Evolutionary conservation across 2,888 invertebrate genomes (phyloP), one percentile per base, ranked within the genome.

Genomic region (Drosophila flavopinicola): DNA sequence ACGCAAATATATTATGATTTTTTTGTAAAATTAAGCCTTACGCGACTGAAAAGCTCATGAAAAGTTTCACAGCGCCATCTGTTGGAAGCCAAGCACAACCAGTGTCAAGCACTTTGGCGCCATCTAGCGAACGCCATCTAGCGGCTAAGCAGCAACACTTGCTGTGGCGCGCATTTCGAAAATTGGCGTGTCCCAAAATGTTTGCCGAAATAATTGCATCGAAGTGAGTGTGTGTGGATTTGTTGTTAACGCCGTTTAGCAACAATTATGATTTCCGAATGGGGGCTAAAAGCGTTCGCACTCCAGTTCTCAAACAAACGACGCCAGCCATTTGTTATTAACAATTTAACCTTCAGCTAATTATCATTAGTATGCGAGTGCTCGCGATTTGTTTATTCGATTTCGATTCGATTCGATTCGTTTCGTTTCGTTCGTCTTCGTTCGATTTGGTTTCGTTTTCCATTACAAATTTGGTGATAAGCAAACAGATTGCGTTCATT

Each of bases 281-380:
- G 25, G 38, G 30, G 20, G n/a, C 63, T 67, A 69, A 69, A 54
- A 58, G 69, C 58, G 32, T 67, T 63, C 51, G 49, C 53, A 63
- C 63, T 63, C 69, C 45, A 67, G 23, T 63, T 67, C 32, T 38
- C 54, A 42, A n/a, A n/a, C n/a, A n/a, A n/a, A n/a, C n/a, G n/a
- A n/a, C n/a, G n/a, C n/a, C n/a, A n/a, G n/a, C n/a, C 32, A 32
- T 52, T 70, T 65, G 54, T 60, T 70, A 68, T 65, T 65, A 63
- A 60, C 54, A 29, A 72, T 56, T 47, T 70, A 72, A 61, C 70
- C 71, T 70, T 72, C 70, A 66, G 51, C 35, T 47, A 71, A 69
- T 71, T 71, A 71, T 58, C 71, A 66, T 61, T 49, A 61, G 32
- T 51, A 61, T 69, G 70, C 58, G 71, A 71, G 37, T 58, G 65